Percentiles rank a stretch among this genome's conserved stretches.
These are phyloP conservation scores for Macropus fuliginosus DNA, from an alignment of 2,797 vertebrate genomes.

Conservation along the genomic window DNA sequence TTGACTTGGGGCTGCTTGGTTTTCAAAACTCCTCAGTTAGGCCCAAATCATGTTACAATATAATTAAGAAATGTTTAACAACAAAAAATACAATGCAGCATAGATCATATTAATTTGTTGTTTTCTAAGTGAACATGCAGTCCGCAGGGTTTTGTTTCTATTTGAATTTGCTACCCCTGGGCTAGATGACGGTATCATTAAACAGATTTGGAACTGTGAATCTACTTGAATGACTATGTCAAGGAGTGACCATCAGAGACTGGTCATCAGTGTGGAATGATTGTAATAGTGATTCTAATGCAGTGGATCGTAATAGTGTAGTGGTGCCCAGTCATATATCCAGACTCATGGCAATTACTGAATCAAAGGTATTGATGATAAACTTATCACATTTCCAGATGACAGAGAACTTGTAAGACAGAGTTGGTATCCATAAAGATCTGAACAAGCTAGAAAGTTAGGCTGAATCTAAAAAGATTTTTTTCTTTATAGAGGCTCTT, in stretches of 20 bases:
- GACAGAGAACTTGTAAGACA: background rate
- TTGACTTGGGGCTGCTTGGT: background rate
- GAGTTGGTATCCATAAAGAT: background rate
- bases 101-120: background rate
- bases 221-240: background rate
- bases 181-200: background rate
- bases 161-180: background rate
- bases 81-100: background rate
- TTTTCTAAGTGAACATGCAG: background rate
- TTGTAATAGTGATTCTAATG: background rate
- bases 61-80: background rate
- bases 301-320: background rate
- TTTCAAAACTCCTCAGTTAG: background rate
- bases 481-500: background rate
- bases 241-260: background rate
- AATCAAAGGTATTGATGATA: background rate
- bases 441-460: background rate
- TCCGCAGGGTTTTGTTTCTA: background rate
- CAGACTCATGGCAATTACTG: background rate
- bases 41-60: background rate
- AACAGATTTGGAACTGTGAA: background rate
- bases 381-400: background rate
- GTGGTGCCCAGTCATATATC: background rate
- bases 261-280: background rate
- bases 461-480: background rate